A percentile compares a stretch with the other conserved stretches of the same genome.
Evolutionary conservation across 1,140 invertebrate genomes (phyloP).

Genomic region (Rhagoletis zephyria): DNA sequence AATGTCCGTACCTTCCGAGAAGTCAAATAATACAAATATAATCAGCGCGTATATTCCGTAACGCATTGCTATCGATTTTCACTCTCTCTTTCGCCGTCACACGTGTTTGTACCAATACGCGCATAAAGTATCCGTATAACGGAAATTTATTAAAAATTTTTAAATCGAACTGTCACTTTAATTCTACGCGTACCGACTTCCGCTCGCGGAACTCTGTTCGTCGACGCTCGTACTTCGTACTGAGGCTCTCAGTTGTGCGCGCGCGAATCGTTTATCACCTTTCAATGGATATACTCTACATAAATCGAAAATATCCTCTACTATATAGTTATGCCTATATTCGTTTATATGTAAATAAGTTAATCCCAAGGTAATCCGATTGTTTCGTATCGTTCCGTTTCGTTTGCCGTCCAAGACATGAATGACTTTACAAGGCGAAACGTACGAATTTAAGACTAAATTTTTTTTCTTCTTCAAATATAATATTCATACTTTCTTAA

Average conservation of each 20-base stretch:
- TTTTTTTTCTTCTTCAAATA: conserved; percentile 5
- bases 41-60: conserved; percentile 61
- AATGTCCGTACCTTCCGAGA: conserved; percentile 66
- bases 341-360: not conserved
- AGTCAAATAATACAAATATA: conserved; percentile 64
- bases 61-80: conserved; percentile 60
- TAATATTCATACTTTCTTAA: conserved; percentile 45
- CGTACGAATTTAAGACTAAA: conserved; percentile 1
- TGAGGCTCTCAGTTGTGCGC: not conserved
- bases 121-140: not conserved
- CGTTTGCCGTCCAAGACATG: conserved; percentile 60
- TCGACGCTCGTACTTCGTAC: not conserved
- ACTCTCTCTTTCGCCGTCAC: conserved; percentile 40
- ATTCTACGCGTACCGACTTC: not conserved
- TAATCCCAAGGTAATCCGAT: conserved; percentile 26
- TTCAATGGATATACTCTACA: not conserved
- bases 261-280: not conserved
- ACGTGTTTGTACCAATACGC: not conserved
- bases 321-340: no score
- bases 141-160: not conserved
- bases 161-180: not conserved
- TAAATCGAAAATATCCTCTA: not conserved
- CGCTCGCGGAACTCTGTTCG: not conserved
- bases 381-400: conserved; percentile 58
- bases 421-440: conserved; percentile 63